Conservation (phyloP, 2,888 invertebrate genomes). For the Clanis bilineata region DNA sequence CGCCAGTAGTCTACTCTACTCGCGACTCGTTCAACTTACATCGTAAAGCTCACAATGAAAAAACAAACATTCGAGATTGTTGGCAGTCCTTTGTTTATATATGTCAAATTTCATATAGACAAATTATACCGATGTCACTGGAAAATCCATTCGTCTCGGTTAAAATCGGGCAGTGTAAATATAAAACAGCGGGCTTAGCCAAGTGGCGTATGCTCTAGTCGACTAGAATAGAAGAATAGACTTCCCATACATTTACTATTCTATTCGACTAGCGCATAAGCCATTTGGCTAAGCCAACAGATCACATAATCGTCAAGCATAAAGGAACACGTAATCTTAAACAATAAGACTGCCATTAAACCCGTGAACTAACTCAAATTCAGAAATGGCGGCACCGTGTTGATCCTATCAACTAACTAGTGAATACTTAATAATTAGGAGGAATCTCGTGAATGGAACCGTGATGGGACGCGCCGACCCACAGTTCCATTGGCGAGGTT, state of each 20-base stretch:
- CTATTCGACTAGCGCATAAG: too few species aligned
- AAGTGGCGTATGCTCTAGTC: too few species aligned
- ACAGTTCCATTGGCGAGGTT: conserved; percentile 54
- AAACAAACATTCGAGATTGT: conserved; percentile 67
- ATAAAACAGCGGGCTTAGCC: too few species aligned
- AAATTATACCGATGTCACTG: conserved; percentile 41
- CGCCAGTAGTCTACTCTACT: conserved; percentile 70
- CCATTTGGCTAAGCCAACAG: too few species aligned
- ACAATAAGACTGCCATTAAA: conserved; percentile 64
- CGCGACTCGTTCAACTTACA: conserved; percentile 62
- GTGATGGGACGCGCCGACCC: conserved; percentile 30
- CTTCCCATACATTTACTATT: too few species aligned
- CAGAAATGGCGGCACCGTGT: conserved; percentile 73
- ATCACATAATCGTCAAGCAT: conserved; percentile 41
- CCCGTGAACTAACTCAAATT: conserved; percentile 79
- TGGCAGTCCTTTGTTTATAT: conserved; percentile 65
- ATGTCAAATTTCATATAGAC: conserved; percentile 38
- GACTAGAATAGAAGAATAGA: too few species aligned
- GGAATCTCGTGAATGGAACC: conserved; percentile 60
- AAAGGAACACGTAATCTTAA: conserved; percentile 37
- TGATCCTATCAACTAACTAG: conserved; percentile 68
- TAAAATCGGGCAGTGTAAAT: conserved; percentile 50
- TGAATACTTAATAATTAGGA: conserved; percentile 75
- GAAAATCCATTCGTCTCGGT: conserved; percentile 48
- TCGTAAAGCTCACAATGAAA: conserved; percentile 57